Base-by-base conservation (phyloP, 2,113 vertebrate species). In the Nesospiza acunhae region DNA sequence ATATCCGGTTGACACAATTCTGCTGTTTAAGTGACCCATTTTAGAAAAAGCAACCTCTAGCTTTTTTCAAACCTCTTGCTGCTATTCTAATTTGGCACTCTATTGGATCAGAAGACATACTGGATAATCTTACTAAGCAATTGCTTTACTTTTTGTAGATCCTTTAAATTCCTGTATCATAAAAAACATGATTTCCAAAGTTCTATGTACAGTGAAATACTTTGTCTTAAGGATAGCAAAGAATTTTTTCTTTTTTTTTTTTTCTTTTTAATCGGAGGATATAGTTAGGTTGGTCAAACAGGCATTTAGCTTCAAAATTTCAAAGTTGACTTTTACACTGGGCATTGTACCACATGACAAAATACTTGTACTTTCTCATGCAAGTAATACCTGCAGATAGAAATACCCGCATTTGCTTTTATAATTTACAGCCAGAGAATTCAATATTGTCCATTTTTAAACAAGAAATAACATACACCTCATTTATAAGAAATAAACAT, bases 191-290 rank as follows among this genome's bases (percentile, higher is more conserved):
- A 59, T 35, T 92, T 68, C 72, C 10, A 18, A 58, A 46, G 20
- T 74, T 35, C 22, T 33, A 6, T 46, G 2, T 62, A 56, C 15
- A 64, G 18, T 31, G n/a, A 78, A 74, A 12, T 63, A n/a, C 1
- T 52, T 89, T 42, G 1, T 39, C 21, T 66, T 49, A 70, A 78
- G 26, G 2, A 46, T n/a, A n/a, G 6, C 14, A 5, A 52, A 55
- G 9, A 23, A 2, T 31, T 39, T 16, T 44, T 50, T 58, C 6
- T 35, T 10, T 21, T 16, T 31, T 37, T 20, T 41, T 42, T 62
- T 58, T 67, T 9, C 0, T 42, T 62, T 58, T 67, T 9, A 0
- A 17, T 31, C 1, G 1, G 6, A 80, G 4, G 5, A 33, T 66
- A 64, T 2, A 64, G 20, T 31, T 69, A 47, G 24, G 24, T 66